Evolutionary conservation across 2,113 vertebrate genomes (phyloP).

Genomic region (Corydoras sp.): DNA sequence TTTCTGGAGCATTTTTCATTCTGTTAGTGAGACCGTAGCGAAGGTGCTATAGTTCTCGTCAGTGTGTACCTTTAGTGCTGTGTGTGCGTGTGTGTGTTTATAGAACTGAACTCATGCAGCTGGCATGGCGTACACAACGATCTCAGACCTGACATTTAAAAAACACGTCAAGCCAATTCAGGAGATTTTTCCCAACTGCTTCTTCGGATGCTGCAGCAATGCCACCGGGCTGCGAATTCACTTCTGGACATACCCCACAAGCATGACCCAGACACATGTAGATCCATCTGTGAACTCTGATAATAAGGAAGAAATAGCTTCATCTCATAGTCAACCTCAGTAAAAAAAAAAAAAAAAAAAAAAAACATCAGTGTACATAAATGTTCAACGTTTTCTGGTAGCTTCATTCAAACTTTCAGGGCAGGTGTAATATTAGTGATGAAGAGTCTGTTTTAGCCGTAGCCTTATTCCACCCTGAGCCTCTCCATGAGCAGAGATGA

Average conservation of each 20-base stretch:
- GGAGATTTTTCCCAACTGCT: not conserved
- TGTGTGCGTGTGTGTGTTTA: constrained; percentile 42
- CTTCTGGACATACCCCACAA: constrained; percentile 25
- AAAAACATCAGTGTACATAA: constrained; percentile 54
- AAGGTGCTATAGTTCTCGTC: constrained; percentile 56
- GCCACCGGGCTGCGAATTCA: constrained; percentile 9
- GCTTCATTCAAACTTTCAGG: constrained; percentile 59
- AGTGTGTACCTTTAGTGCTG: constrained; percentile 56
- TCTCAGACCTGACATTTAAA: not conserved
- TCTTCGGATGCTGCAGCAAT: not conserved
- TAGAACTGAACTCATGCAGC: constrained; percentile 34
- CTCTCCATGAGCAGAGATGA: constrained; percentile 53
- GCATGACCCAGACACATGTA: constrained; percentile 12
- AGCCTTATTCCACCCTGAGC: constrained; percentile 68
- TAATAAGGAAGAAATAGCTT: constrained; percentile 33
- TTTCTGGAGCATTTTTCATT: constrained; percentile 45
- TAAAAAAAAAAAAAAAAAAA: not conserved
- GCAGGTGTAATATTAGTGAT: constrained; percentile 69
- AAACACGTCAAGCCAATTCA: no score
- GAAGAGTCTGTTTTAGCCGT: constrained; percentile 67
- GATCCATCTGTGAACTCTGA: constrained; percentile 36
- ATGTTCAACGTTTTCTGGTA: constrained; percentile 57
- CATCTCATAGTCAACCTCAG: constrained; percentile 50
- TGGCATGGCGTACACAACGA: not conserved
- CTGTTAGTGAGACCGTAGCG: constrained; percentile 53